These are phyloP conservation scores for Camptogramma bilineatum DNA, from an alignment of 2,888 invertebrate genomes.

Conservation along the genomic window DNA sequence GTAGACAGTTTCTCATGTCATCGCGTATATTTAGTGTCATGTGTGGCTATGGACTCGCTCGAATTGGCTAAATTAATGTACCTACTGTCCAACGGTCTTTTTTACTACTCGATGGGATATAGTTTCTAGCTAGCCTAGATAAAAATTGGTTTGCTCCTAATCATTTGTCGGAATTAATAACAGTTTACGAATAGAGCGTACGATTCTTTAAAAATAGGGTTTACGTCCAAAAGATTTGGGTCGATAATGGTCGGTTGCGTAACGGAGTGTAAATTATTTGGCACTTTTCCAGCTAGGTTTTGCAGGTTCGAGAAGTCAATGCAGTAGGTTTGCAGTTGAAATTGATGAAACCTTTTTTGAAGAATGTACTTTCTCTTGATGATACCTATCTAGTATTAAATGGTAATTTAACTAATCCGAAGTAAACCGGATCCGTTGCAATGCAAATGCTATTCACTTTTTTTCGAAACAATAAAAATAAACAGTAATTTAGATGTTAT, in stretches of 20 bases:
- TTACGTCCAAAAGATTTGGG: constrained; percentile 32
- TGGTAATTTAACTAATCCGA: too few species aligned
- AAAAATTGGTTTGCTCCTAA: constrained; percentile 23
- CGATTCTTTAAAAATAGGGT: constrained; percentile 14
- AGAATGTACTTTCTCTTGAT: background rate
- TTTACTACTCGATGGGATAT: constrained; percentile 21
- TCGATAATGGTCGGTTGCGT: constrained; percentile 34
- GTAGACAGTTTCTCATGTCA: background rate
- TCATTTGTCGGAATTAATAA: background rate
- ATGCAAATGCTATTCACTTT: too few species aligned
- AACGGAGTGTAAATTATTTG: constrained; percentile 38
- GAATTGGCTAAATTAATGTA: constrained; percentile 34
- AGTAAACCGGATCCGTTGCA: too few species aligned
- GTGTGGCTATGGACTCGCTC: constrained; percentile 16
- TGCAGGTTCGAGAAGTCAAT: constrained; percentile 16
- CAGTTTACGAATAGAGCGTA: background rate
- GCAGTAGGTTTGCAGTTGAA: constrained; percentile 19
- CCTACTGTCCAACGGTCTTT: constrained; percentile 34
- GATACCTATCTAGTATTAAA: background rate
- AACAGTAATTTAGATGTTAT: too few species aligned
- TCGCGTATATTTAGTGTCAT: background rate
- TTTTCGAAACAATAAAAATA: too few species aligned
- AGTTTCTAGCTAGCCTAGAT: constrained; percentile 22
- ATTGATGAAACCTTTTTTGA: background rate
- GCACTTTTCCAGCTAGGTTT: constrained; percentile 35